Base-by-base conservation (phyloP, 2,797 vertebrate genomes). In the Dendrocincla fuliginosa region DNA sequence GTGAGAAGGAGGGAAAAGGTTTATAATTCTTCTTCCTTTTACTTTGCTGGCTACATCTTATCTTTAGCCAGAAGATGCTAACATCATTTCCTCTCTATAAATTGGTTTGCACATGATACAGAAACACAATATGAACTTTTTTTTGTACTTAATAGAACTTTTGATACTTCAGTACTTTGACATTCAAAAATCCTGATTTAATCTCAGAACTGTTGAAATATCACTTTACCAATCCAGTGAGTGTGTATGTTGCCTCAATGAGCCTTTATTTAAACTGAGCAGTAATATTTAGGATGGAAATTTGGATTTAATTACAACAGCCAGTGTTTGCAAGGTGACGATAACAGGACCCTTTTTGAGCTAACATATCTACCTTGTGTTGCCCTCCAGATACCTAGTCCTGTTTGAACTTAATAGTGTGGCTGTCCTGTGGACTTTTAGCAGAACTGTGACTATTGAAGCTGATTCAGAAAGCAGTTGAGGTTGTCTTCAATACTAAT, bases 21-120 rank as follows among this genome's bases (percentile, higher is more conserved):
- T 95, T 89, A 30, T 79, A 59, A 84, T 94, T 95, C 82, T 92
- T 90, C 80, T 73, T 92, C 76, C 74, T 76, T 88, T 94, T 77
- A 24, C 12, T 3, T 71, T 89, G 49, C 82, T 92, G 53, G 23
- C 50, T 90, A 52, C 24, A 44, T 90, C 88, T 96, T 87, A 76
- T 96, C 81, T 86, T 93, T 89, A 94, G 50, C 50, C 41, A 87
- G 81, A 79, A 90, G 64, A 69, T 71, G 35, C 16, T 24, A 69
- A 25, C 79, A 81, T 84, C 23, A 39, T 84, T 71, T 84, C 80
- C 35, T 92, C 60, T 87, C 71, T 95, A 13, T 81, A 61, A 47
- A 67, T 37, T 88, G 59, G 7, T 44, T 52, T 3, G 8, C 77
- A 88, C 4, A 4, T 69, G 22, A 60, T 85, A 70, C 27, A 42